phyloP scores from a whole-genome alignment of 1,140 invertebrate genomes.

The Zaprionus kolodkinae region DNA sequence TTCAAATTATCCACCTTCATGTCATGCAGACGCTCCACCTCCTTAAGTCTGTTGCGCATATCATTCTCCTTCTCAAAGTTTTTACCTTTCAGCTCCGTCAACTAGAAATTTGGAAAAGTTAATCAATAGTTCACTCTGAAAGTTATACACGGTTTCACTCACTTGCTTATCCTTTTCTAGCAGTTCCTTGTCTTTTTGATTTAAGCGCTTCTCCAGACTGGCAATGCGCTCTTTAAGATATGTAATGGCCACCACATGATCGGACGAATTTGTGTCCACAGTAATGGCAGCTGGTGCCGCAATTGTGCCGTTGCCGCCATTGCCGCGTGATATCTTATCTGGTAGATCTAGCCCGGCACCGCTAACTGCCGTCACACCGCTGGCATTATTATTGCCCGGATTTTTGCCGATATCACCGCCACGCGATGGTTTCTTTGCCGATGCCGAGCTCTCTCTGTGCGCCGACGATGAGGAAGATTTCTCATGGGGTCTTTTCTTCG shows the following conservation, averaged over 20 bases:
- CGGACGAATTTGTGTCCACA: slow-evolving; percentile 93
- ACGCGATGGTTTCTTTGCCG: slow-evolving; percentile 73
- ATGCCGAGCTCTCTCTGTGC: slow-evolving; percentile 59
- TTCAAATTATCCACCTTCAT: slow-evolving; percentile 92
- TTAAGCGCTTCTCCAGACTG: slow-evolving; percentile 94
- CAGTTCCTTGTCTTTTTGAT: slow-evolving; percentile 93
- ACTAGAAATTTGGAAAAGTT: slow-evolving; percentile 86
- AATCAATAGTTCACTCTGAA: not conserved
- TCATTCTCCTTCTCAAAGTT: slow-evolving; percentile 95
- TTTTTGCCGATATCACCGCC: slow-evolving; percentile 85
- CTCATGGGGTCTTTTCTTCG: slow-evolving; percentile 86
- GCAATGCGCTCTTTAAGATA: slow-evolving; percentile 97
- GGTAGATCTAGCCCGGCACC: slow-evolving; percentile 78
- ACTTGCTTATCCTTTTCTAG: slow-evolving; percentile 96
- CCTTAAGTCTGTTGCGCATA: slow-evolving; percentile 93
- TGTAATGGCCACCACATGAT: slow-evolving; percentile 97
- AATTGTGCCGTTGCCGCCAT: slow-evolving; percentile 64
- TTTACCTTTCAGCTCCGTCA: slow-evolving; percentile 96
- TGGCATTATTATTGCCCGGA: slow-evolving; percentile 88
- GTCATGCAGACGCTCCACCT: slow-evolving; percentile 91
- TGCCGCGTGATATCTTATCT: slow-evolving; percentile 82
- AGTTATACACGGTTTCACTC: slow-evolving; percentile 38
- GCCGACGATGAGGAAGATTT: slow-evolving; percentile 68
- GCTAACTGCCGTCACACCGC: slow-evolving; percentile 68
- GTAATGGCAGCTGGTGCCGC: slow-evolving; percentile 84